Conservation (phyloP, 2,888 invertebrate species). For the Cantharis rustica region DNA sequence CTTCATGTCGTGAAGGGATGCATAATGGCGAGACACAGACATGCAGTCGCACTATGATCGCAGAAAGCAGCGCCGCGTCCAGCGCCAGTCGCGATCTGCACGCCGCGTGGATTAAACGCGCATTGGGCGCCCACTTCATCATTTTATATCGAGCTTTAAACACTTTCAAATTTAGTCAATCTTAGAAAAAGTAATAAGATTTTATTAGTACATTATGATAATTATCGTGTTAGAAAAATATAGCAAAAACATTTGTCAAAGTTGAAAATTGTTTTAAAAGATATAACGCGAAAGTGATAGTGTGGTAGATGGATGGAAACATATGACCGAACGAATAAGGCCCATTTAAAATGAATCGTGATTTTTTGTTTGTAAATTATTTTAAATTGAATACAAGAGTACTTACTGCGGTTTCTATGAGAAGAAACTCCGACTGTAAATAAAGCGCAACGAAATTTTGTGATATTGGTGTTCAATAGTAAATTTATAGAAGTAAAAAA, state of each 20-base stretch:
- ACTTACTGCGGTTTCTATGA: neutral
- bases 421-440: constrained; percentile 1
- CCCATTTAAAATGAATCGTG: neutral
- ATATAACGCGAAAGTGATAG: constrained; percentile 22
- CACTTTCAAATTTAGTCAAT: constrained; percentile 13
- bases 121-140: constrained; percentile 22
- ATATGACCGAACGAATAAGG: constrained; percentile 6
- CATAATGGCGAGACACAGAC: constrained; percentile 28
- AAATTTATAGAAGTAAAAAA: neutral
- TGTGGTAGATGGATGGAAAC: constrained; percentile 15
- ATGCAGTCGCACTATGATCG: constrained; percentile 26
- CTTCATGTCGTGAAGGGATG: constrained; percentile 18
- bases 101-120: constrained; percentile 38
- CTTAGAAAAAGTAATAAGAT: neutral
- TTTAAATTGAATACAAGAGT: neutral
- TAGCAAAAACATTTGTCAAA: neutral
- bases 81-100: constrained; percentile 38
- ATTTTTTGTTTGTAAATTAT: neutral
- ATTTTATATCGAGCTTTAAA: constrained; percentile 23
- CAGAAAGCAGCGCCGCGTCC: constrained; percentile 25
- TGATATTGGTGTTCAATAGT: constrained; percentile 20
- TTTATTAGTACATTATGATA: constrained; percentile 1
- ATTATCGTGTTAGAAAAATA: neutral
- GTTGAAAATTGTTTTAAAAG: constrained; percentile 12
- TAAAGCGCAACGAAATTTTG: constrained; percentile 7